Evolutionary conservation across 2,888 invertebrate genomes (phyloP).

Genomic region (Agrochola lychnidis): DNA sequence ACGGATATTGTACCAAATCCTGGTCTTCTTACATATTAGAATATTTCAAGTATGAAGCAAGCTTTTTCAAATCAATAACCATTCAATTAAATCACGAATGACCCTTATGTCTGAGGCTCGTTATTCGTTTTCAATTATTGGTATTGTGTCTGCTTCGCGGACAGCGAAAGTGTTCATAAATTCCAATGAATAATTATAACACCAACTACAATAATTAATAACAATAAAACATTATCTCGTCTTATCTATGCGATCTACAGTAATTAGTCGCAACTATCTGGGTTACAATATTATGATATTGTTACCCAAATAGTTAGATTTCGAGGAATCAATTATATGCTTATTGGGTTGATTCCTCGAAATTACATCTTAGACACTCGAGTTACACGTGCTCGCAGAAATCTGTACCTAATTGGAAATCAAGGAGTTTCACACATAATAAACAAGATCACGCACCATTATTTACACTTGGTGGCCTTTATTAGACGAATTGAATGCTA

Average conservation of each 20-base stretch:
- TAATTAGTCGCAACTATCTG: not conserved
- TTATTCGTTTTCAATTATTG: not conserved
- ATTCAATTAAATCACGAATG: not conserved
- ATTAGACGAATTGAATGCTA: not conserved
- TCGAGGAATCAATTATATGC: no score
- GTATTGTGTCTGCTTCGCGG: not conserved
- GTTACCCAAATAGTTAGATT: not conserved
- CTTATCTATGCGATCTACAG: not conserved
- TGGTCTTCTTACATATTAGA: not conserved
- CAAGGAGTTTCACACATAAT: slow-evolving; percentile 1
- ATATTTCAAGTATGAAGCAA: not conserved
- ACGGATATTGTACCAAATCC: not conserved
- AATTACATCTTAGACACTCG: not conserved
- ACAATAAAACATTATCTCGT: not conserved
- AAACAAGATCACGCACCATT: not conserved
- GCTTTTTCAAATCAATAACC: not conserved
- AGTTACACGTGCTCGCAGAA: not conserved
- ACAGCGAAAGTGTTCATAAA: not conserved
- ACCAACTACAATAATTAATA: not conserved
- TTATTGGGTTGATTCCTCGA: not conserved
- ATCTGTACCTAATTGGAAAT: not conserved
- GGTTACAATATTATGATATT: not conserved
- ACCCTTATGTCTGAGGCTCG: not conserved
- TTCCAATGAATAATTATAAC: not conserved
- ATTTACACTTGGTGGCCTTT: no score